Evolutionary conservation across 2,888 invertebrate genomes (phyloP).

Genomic region (Trichacis sp.): DNA sequence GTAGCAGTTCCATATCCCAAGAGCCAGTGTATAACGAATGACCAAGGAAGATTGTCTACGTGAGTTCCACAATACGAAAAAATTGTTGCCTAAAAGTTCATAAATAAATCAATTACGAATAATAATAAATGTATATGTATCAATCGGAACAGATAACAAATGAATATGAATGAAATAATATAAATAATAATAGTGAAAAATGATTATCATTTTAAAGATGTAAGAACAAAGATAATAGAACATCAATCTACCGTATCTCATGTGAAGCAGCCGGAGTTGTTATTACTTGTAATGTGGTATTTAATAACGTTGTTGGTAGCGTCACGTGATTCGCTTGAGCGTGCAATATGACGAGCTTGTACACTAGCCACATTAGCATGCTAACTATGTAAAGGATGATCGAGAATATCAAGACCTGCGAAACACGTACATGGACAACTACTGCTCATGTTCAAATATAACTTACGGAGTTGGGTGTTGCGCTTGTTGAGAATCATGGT

Average conservation of each 20-base stretch:
- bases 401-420: background rate
- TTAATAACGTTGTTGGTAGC: background rate
- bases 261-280: background rate
- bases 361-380: background rate
- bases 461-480: background rate
- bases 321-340: background rate
- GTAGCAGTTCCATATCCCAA: conserved; percentile 42
- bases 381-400: background rate
- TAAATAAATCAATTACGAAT: no score
- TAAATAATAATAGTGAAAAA: no score
- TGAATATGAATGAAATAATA: no score
- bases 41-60: no score
- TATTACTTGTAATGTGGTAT: background rate
- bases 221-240: background rate
- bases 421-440: background rate
- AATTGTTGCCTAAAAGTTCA: no score
- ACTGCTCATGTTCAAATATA: background rate
- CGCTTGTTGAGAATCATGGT: background rate
- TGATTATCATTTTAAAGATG: background rate
- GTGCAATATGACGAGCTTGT: background rate
- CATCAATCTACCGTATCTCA: background rate
- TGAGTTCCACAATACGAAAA: no score
- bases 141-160: no score
- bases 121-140: no score
- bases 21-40: background rate